Base-by-base conservation (phyloP, 1,140 invertebrate species). In the Batillaria attramentaria region DNA sequence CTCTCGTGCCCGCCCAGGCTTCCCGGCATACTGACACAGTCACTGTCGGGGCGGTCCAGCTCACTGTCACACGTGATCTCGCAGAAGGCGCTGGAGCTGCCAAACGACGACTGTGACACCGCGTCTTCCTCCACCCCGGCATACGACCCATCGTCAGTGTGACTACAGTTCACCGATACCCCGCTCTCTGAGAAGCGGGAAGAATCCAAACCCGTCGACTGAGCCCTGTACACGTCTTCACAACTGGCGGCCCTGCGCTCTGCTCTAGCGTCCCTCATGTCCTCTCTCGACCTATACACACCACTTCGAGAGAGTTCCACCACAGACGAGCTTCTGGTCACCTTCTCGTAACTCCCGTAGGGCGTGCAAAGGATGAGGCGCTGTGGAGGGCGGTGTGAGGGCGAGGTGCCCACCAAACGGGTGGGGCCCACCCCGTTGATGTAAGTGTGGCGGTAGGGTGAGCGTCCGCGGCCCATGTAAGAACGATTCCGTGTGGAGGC, bases 21-120 rank as follows among this genome's bases (percentile, higher is more conserved):
- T 8, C 42, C 70, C 18, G 46, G 16, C 37, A 62, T 3, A 35
- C 73, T 37, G 24, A 39, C 28, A 20, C 24, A 24, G 50, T 80
- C 72, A 37, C 50, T 57, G 50, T 74, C 79, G 16, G 28, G 31
- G 24, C 46, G 35, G 43, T 81, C 79, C 33, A 74, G 43, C 57
- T 81, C 80, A 37, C 77, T 81, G 62, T 79, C 80, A 20, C 66
- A 20, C 0, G 77, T 78, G n/a, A 76, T 33, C 31, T 81, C 80
- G 41, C 18, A 50, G 70, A 78, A 73, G n/a, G 80, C 80, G 39
- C 77, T 78, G 33, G 77, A 81, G 28, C 80, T 78, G 0, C 46
- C 77, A 31, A 75, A 81, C n/a, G 80, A 81, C 20, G 54, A 57
- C 62, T 41, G 39, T 8, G 74, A 65, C 3, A 33, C 41, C 4